Conservation (phyloP, 2,888 invertebrate species). For the Dryomyza anilis region DNA sequence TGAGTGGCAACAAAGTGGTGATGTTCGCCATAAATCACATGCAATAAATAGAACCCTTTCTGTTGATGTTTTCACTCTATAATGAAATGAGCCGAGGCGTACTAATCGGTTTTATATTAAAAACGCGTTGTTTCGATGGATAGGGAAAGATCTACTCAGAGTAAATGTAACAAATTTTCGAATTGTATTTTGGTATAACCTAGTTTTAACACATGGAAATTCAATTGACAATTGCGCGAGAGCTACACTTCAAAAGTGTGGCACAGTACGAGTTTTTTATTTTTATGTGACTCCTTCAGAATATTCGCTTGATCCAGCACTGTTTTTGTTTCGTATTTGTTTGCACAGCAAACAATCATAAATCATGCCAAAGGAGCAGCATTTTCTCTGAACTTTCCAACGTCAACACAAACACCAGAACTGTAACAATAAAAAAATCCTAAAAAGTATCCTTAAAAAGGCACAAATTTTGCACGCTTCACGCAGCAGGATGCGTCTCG, state of each 20-base stretch:
- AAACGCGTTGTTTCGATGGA: too few species aligned
- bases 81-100: too few species aligned
- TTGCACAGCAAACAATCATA: conserved; percentile 33
- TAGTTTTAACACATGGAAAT: too few species aligned
- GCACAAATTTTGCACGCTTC: not conserved
- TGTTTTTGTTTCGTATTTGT: conserved; percentile 26
- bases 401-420: conserved; percentile 32
- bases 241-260: too few species aligned
- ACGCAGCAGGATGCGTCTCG: conserved; percentile 16
- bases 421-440: conserved; percentile 31
- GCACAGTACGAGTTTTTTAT: too few species aligned
- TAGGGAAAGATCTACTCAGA: too few species aligned
- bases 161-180: too few species aligned
- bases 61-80: too few species aligned
- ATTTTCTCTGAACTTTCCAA: conserved; percentile 33
- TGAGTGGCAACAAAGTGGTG: conserved; percentile 12
- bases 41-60: conserved; percentile 16
- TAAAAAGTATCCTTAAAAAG: conserved; percentile 19
- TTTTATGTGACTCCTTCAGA: not conserved
- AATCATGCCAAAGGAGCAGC: too few species aligned
- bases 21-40: conserved; percentile 20
- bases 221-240: too few species aligned
- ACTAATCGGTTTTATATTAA: too few species aligned
- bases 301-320: conserved; percentile 1
- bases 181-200: too few species aligned